These are phyloP conservation scores for Gambelia wislizenii DNA, from an alignment of 2,797 vertebrate species.

Conservation along the genomic window DNA sequence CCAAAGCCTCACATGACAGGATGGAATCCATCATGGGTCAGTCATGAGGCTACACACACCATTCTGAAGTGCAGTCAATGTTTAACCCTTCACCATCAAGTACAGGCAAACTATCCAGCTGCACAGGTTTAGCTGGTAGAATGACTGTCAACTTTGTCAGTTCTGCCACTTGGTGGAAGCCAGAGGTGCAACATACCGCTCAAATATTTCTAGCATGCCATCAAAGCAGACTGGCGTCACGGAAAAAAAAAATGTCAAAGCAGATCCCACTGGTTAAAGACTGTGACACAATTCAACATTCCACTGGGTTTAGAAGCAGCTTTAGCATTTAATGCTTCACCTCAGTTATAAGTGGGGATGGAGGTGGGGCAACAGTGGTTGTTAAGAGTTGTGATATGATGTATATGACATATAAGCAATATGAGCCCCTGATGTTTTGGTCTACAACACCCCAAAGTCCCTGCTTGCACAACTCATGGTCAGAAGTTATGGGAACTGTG, in stretches of 20 bases:
- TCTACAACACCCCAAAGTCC: background rate
- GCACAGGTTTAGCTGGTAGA: background rate
- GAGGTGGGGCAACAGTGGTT: no score
- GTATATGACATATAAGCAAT: background rate
- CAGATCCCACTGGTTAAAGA: background rate
- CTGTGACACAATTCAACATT: background rate
- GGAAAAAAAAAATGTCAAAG: background rate
- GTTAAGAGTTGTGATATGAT: background rate
- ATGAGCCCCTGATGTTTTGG: background rate
- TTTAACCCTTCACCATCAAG: slow-evolving; percentile 25
- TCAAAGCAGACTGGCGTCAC: background rate
- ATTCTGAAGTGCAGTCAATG: background rate
- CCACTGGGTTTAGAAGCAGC: background rate
- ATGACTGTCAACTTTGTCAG: background rate
- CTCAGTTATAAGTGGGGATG: background rate
- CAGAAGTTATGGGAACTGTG: background rate
- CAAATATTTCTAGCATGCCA: background rate
- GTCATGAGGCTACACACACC: slow-evolving; percentile 9
- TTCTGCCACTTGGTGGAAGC: background rate
- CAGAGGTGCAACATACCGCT: background rate
- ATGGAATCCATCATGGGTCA: slow-evolving; percentile 31
- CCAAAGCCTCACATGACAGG: slow-evolving; percentile 21
- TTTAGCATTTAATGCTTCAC: background rate
- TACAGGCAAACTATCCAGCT: background rate
- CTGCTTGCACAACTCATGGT: background rate